A percentile compares a stretch with the other conserved stretches of the same genome.
These are phyloP conservation scores for Calidris pygmaea DNA, from an alignment of 2,113 vertebrate species.

Conservation along the genomic window DNA sequence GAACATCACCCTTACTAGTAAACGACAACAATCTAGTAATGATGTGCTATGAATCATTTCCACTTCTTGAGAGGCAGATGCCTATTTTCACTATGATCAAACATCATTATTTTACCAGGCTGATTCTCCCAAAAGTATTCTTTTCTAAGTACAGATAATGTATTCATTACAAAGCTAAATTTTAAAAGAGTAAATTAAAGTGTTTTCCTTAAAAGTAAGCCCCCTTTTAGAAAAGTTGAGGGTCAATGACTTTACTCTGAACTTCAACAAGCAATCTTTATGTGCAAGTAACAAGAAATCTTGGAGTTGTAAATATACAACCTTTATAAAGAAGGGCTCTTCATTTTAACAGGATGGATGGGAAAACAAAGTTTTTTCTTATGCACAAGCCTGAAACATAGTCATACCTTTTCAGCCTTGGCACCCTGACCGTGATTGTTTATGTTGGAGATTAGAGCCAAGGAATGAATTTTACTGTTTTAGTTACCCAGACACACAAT, in stretches of 20 bases:
- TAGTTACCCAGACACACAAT: slow-evolving; percentile 3
- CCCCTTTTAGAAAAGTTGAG: not conserved
- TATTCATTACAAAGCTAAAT: not conserved
- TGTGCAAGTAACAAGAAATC: not conserved
- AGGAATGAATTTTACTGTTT: not conserved
- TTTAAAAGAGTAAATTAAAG: not conserved
- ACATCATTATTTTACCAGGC: not conserved
- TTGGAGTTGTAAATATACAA: not conserved
- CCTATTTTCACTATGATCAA: not conserved
- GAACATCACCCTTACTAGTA: not conserved
- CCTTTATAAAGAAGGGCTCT: not conserved
- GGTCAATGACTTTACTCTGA: not conserved
- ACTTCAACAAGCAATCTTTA: not conserved
- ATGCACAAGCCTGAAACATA: not conserved
- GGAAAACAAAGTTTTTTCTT: not conserved
- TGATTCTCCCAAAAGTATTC: not conserved
- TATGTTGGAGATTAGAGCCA: not conserved
- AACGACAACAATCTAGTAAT: not conserved
- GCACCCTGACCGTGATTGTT: not conserved
- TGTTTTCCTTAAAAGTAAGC: not conserved
- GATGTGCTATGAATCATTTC: not conserved
- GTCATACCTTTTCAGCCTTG: not conserved
- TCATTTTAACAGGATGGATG: not conserved
- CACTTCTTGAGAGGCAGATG: not conserved
- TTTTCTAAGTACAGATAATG: not conserved